These are phyloP conservation scores for Scolopax rusticola DNA, from an alignment of 2,797 vertebrate species.

Conservation along the genomic window DNA sequence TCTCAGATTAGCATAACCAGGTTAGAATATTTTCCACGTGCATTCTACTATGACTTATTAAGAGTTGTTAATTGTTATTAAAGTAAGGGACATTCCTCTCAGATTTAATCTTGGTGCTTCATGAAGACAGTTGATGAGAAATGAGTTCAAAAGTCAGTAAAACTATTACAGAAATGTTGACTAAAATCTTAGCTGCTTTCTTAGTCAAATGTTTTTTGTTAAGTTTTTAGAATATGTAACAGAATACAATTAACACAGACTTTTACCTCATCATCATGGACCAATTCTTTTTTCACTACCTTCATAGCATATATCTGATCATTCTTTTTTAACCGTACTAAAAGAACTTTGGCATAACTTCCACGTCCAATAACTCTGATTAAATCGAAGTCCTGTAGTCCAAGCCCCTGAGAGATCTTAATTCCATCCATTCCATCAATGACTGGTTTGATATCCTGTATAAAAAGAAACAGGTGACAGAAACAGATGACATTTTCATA, in stretches of 20 bases:
- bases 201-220: neutral
- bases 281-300: slow-evolving; percentile 98
- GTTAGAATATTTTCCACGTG: neutral
- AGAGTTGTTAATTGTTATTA: neutral
- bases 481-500: neutral
- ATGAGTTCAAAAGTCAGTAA: neutral
- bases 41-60: neutral
- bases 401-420: slow-evolving; percentile 92
- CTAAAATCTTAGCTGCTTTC: neutral
- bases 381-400: slow-evolving; percentile 94
- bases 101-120: neutral
- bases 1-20: neutral
- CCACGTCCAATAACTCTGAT: slow-evolving; percentile 96
- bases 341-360: slow-evolving; percentile 97
- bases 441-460: slow-evolving; percentile 91
- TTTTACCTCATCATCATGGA: slow-evolving; percentile 95
- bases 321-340: slow-evolving; percentile 96
- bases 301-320: slow-evolving; percentile 97
- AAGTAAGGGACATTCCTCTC: neutral
- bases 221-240: neutral
- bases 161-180: neutral
- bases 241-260: neutral
- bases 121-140: neutral
- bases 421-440: slow-evolving; percentile 95
- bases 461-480: neutral